Conservation (phyloP, 2,888 invertebrate genomes). For the Aphidoletes aphidimyza region DNA sequence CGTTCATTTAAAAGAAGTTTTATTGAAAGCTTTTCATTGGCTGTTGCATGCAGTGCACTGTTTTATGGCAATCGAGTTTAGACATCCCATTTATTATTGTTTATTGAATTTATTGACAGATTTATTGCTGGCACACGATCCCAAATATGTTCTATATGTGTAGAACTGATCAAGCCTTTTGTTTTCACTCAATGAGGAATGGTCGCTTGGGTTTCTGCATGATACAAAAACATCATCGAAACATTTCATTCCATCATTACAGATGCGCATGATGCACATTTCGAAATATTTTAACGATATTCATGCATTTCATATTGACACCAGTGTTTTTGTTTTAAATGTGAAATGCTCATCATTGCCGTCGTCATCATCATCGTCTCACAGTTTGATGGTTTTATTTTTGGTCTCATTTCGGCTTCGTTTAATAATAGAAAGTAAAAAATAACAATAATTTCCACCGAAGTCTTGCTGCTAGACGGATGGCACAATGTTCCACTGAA, state of each 20-base stretch:
- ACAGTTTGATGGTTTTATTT: neutral
- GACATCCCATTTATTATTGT: constrained; percentile 1
- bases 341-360: neutral
- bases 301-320: constrained; percentile 37
- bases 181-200: neutral
- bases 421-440: constrained; percentile 34
- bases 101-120: constrained; percentile 47
- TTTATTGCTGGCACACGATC: neutral
- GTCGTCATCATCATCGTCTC: too few species aligned
- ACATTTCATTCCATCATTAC: neutral
- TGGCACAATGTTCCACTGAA: too few species aligned
- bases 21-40: neutral
- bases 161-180: neutral
- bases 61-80: neutral
- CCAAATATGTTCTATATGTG: too few species aligned
- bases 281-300: constrained; percentile 31
- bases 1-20: neutral
- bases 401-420: neutral
- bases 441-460: neutral
- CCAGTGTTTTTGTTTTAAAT: neutral
- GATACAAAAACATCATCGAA: neutral
- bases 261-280: constrained; percentile 20
- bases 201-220: neutral
- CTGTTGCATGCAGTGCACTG: neutral
- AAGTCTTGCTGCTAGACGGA: neutral